These are phyloP conservation scores for Napeogenes sylphis DNA, from an alignment of 2,888 invertebrate species.

Conservation along the genomic window DNA sequence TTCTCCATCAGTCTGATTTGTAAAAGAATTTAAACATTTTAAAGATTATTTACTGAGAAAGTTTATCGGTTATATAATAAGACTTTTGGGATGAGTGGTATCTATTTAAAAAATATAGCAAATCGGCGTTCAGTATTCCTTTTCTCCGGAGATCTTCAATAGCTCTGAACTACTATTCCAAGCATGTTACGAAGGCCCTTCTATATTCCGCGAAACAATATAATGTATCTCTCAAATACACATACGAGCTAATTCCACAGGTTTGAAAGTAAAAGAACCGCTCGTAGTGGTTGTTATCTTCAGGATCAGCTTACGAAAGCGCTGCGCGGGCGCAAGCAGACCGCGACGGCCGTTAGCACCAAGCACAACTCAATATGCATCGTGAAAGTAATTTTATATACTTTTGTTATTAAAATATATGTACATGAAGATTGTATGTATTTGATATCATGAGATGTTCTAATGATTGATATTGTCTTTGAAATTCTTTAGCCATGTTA, in stretches of 20 bases:
- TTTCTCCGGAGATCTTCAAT: too few species aligned
- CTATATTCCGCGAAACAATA: background rate
- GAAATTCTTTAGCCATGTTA: too few species aligned
- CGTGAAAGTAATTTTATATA: slow-evolving; percentile 22
- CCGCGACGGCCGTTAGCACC: slow-evolving; percentile 51
- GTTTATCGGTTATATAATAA: too few species aligned
- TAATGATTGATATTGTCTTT: too few species aligned
- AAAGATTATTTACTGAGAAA: too few species aligned
- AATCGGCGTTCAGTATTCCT: too few species aligned
- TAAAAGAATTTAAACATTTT: too few species aligned
- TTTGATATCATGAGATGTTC: background rate
- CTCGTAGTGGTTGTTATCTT: slow-evolving; percentile 49
- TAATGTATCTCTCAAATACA: background rate
- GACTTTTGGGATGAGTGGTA: too few species aligned
- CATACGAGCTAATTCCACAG: background rate
- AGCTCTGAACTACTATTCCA: too few species aligned
- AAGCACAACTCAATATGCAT: slow-evolving; percentile 22
- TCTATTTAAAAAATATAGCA: too few species aligned
- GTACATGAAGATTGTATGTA: background rate
- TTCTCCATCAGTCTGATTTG: too few species aligned
- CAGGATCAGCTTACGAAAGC: slow-evolving; percentile 68
- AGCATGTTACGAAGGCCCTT: too few species aligned
- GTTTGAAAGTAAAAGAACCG: slow-evolving; percentile 10
- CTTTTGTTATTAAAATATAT: background rate
- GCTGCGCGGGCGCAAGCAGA: slow-evolving; percentile 55